Evolutionary conservation across 2,113 vertebrate genomes (phyloP).

Genomic region (Chascanopsetta lugubris): DNA sequence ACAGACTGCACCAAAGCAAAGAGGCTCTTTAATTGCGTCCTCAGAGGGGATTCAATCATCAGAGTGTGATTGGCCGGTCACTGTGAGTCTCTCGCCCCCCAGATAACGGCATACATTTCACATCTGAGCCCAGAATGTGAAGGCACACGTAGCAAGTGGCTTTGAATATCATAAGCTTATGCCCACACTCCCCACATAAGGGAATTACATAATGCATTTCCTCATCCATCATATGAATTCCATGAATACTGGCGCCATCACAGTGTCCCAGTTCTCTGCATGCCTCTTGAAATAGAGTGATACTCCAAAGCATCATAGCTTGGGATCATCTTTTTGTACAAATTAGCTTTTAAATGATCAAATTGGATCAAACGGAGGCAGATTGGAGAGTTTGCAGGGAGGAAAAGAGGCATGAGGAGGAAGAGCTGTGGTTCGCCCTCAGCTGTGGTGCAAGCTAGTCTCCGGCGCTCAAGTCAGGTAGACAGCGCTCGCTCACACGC

Average conservation of each 20-base stretch:
- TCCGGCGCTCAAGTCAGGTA: conserved; percentile 18
- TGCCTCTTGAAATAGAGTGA: conserved; percentile 4
- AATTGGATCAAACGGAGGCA: neutral
- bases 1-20: neutral
- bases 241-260: conserved; percentile 20
- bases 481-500: conserved; percentile 15
- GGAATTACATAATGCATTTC: conserved; percentile 33
- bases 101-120: conserved; percentile 35
- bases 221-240: conserved; percentile 26
- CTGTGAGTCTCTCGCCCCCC: conserved; percentile 16
- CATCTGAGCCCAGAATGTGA: conserved; percentile 3
- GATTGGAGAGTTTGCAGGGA: neutral
- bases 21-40: conserved; percentile 1
- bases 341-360: neutral
- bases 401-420: no score
- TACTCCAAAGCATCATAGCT: conserved; percentile 1
- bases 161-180: conserved; percentile 43
- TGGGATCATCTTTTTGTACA: neutral
- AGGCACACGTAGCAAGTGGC: conserved; percentile 13
- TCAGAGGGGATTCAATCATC: neutral
- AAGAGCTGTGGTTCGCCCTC: conserved; percentile 15
- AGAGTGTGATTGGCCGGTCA: conserved; percentile 6
- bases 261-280: conserved; percentile 21
- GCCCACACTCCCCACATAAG: conserved; percentile 16
- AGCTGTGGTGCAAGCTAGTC: conserved; percentile 7